Evolutionary conservation across 2,888 invertebrate genomes (phyloP), one percentile per base, ranked within the genome.

Genomic region (Mythimna pallens): DNA sequence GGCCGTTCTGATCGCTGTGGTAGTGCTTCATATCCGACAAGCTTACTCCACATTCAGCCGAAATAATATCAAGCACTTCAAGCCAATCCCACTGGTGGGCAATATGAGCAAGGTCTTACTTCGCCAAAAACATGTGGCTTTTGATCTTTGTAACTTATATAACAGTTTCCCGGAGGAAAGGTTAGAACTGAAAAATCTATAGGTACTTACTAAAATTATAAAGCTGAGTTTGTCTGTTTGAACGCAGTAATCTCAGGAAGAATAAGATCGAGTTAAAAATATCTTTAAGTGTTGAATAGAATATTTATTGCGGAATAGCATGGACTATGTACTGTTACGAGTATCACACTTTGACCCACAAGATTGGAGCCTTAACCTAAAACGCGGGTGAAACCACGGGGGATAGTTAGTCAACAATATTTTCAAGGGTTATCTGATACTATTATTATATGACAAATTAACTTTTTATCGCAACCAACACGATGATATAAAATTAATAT

Each of bases 121-220:
- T 8, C 75, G 83, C 0, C 67, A 25, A 7, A 68, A 82, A 3
- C 89, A 91, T 65, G 76, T 91, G 1, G 73, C 78, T 50, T 84
- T 87, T 17, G 74, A 86, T 5, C 20, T 88, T 2, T 36, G 78
- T 5, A 79, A 78, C 20, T 62, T 87, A 14, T 93, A 93, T 67
- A 81, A 86, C 4, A 67, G 71, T 5, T 92, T 89, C 47, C 88
- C 91, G 2, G 84, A 82, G 47, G 91, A 92, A 76, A 90, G 86
- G 92, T 91, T 2, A 74, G 69, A 52, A 70, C 22, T 40, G 0
- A 1, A 30, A 36, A 30, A 1, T 25, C 3, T 47, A 47, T 47
- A n/a, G n/a, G n/a, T n/a, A 6, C 17, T 47, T 47, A 17, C 17
- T 47, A 6, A 17, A 47, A 47, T 47, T 47, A 6, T 47, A 47